phyloP scores from a whole-genome alignment of 2,888 invertebrate genomes.

The Pedicia rivosa region DNA sequence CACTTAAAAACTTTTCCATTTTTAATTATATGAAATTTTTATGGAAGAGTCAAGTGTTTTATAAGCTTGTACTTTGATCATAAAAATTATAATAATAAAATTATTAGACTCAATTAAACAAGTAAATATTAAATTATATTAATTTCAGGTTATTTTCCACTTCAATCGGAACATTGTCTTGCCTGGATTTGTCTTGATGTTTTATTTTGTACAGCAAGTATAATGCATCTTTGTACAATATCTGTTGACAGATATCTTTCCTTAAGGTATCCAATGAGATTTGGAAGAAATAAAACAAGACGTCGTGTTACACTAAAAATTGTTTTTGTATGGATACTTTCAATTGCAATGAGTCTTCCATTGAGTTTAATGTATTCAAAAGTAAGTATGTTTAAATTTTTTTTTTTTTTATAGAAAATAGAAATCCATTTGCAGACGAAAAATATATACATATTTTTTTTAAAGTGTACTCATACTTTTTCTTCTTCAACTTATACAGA shows the following conservation, averaged over 20 bases:
- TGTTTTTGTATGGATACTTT: conserved; percentile 82
- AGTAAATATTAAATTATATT: no score
- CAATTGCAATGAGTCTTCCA: conserved; percentile 82
- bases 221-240: conserved; percentile 93
- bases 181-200: conserved; percentile 94
- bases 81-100: no score
- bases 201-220: conserved; percentile 89
- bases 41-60: no score
- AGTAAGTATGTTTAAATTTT: conserved; percentile 33
- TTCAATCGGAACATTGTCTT: conserved; percentile 73
- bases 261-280: conserved; percentile 83
- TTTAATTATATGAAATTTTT: no score
- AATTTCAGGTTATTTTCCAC: conserved; percentile 63
- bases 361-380: conserved; percentile 78
- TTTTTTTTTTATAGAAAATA: not conserved
- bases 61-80: no score
- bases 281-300: conserved; percentile 76
- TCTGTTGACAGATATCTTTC: conserved; percentile 90
- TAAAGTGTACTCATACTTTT: no score
- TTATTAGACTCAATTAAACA: no score
- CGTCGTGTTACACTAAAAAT: conserved; percentile 78
- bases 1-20: no score
- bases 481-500: no score
- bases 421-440: no score
- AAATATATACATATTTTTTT: no score